These are phyloP conservation scores for Catocala nupta DNA, from an alignment of 2,888 invertebrate species.

Conservation along the genomic window DNA sequence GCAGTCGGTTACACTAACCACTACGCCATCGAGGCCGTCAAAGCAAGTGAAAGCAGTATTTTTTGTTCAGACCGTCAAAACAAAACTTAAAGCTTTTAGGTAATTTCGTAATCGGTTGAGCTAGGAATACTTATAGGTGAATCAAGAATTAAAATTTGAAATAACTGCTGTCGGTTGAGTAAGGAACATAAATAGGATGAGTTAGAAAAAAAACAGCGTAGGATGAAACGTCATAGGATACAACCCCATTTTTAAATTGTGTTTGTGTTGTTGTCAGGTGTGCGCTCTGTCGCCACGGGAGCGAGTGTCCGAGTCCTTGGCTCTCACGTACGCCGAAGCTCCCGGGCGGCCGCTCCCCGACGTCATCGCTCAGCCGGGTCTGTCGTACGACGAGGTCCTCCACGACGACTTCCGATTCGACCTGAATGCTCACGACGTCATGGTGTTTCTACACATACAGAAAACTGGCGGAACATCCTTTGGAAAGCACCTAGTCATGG, in stretches of 20 bases:
- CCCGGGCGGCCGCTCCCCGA: constrained; percentile 85
- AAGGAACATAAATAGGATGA: no score
- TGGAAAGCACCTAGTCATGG: constrained; percentile 98
- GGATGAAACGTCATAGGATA: no score
- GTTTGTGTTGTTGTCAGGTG: constrained; percentile 82
- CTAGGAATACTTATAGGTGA: no score
- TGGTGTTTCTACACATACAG: constrained; percentile 99
- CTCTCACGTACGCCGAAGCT: constrained; percentile 82
- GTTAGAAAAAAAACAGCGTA: no score
- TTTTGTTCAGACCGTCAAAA: no score
- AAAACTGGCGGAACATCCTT: constrained; percentile 99
- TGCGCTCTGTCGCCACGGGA: constrained; percentile 91
- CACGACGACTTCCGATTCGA: constrained; percentile 96
- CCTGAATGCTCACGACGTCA: constrained; percentile 97
- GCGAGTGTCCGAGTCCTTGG: constrained; percentile 86
- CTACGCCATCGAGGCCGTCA: no score
- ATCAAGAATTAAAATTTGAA: no score
- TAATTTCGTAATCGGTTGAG: no score
- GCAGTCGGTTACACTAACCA: no score
- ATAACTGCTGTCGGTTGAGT: no score
- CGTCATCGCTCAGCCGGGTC: constrained; percentile 88
- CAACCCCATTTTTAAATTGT: constrained; percentile 13
- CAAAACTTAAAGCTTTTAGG: no score
- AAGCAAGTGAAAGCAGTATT: no score
- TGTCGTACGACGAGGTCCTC: constrained; percentile 95